Evolutionary conservation across 2,888 invertebrate genomes (phyloP), one percentile per base, ranked within the genome.

Genomic region (Protonemura montana): DNA sequence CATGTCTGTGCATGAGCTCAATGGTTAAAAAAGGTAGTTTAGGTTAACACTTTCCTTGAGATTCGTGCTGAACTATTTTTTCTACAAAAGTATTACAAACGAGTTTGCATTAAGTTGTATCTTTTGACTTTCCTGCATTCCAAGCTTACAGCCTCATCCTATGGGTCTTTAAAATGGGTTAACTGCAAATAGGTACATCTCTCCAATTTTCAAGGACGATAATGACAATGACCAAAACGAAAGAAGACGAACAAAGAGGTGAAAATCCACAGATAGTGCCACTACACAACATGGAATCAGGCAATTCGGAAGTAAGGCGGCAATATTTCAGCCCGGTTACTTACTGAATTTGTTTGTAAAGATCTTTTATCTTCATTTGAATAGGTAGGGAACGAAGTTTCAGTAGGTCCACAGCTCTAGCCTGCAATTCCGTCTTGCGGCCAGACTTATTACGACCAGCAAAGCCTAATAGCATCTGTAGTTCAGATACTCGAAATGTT

Each of bases 401-500:
- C 87, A 97, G 92, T 88, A 97, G 93, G 90, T 95, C 94, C 89
- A 96, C 90, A 87, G 96, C 95, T 89, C 97, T 93, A 87, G 93
- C 93, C 91, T 96, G 95, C 87, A 97, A 92, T 91, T 97, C 97
- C 90, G 93, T 94, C 92, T 97, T 97, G 90, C 96, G 93, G 88
- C 97, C 97, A 89, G 94, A 94, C 91, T 95, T 95, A 90, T 95
- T 96, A 91, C 95, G 93, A 89, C 96, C 96, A 89, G 96, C 95
- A 92, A 94, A 96, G 90, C 95, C 95, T 90, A 97, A 93, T 90
- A 97, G 92, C 92, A 95, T 95, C 93, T 97, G 96, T 90, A 97
- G 94, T 92, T 97, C 97, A 91, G 95, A 95, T 89, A 97, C 96
- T 90, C 97, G 94, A 92, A 97, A 96, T 90, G 93, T 94, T 91